A percentile compares a stretch with the other conserved stretches of the same genome.
These are phyloP conservation scores for Linnaemya tessellans DNA, from an alignment of 2,888 invertebrate genomes.

Conservation along the genomic window DNA sequence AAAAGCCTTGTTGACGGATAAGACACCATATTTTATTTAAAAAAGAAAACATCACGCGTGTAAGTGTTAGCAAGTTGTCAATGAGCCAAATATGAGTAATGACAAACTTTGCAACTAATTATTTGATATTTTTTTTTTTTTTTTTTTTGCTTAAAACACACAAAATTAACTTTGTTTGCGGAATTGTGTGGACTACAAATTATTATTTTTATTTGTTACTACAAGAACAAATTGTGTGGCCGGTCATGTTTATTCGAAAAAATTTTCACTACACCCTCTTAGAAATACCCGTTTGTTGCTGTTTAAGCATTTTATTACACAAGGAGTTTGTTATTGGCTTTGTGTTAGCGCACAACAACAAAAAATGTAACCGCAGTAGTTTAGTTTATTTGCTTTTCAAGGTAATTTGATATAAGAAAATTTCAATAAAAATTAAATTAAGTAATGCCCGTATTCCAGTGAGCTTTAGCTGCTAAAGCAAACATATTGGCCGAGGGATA, in stretches of 20 bases:
- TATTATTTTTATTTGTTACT: neutral
- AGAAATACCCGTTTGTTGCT: neutral
- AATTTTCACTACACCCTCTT: slow-evolving; percentile 16
- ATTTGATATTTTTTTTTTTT: neutral
- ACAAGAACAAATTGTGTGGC: neutral
- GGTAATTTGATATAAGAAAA: slow-evolving; percentile 51
- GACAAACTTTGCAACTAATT: neutral
- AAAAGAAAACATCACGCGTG: too few species aligned
- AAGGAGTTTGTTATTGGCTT: slow-evolving; percentile 10
- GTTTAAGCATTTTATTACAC: slow-evolving; percentile 2
- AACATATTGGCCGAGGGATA: slow-evolving; percentile 2
- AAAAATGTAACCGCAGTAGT: slow-evolving; percentile 1
- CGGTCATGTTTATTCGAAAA: neutral
- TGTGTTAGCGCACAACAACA: neutral
- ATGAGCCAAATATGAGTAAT: slow-evolving; percentile 3
- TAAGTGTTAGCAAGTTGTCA: neutral
- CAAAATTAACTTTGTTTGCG: neutral
- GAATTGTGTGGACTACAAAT: slow-evolving; percentile 2
- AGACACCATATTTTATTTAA: too few species aligned
- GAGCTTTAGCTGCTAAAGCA: neutral
- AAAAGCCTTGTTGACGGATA: too few species aligned
- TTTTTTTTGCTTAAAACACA: too few species aligned
- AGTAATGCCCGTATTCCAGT: slow-evolving; percentile 2
- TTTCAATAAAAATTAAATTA: slow-evolving; percentile 20
- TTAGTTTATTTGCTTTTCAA: slow-evolving; percentile 43